Base-by-base conservation (phyloP, 2,888 invertebrate genomes). In the Orthonevra nobilis region DNA sequence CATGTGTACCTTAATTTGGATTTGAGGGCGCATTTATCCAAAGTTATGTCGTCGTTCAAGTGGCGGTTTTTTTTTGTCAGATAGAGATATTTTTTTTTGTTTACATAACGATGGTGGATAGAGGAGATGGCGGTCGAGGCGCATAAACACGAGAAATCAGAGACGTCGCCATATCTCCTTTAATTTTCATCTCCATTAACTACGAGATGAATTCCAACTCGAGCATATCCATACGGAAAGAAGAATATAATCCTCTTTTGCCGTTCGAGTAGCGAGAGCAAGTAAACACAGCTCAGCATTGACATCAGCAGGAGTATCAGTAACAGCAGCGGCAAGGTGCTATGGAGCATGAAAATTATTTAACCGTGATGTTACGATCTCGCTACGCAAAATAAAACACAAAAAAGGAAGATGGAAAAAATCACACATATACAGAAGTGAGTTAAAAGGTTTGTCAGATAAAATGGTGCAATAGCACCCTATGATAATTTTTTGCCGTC, bases 281-380 rank as follows among this genome's bases (percentile, higher is more conserved):
- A 34, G 56, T 12, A 28, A 66, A 63, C 19, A 44, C 36, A 64
- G 28, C 58, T 50, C 70, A 60, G 58, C 56, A 63, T 52, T 48
- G 30, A 50, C 44, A 26, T n/a, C 38, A 36, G 34, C 60, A 61
- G 15, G n/a, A 60, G 32, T 20, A 20, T n/a, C 54, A 66, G 34
- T n/a, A n/a, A n/a, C 32, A 73, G 64, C 19, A 68, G 66, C 81
- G 83, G 84, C 82, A 84, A 85, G 84, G 85, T 85, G 84, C 83
- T 82, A 84, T 84, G 84, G 84, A 83, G 83, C 86, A 86, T 85
- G 85, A 86, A 87, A 87, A 86, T 86, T 86, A 87, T 85, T 84
- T 85, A 85, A 86, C 86, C 86, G 86, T 87, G 87, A 86, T 87
- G 87, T 87, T 87, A 85, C 85, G 82, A 84, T 73, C 73, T 61